phyloP scores from a whole-genome alignment of 37 sponge, comb jelly and placozoan genomes.

The Cliona cf. orientalis region DNA sequence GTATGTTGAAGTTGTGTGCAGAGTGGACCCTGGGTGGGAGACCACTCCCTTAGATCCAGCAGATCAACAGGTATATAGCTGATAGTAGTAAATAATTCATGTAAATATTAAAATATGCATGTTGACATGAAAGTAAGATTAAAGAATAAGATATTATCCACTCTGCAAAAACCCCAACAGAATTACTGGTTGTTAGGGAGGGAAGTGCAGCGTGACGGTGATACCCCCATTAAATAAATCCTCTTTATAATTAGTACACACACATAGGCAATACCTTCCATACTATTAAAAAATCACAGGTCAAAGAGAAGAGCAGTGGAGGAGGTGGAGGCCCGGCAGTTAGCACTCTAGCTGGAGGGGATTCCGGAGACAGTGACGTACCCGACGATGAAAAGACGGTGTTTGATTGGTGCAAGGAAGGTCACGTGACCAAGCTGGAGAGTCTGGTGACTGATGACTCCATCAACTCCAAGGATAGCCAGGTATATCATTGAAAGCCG shows the following conservation, averaged over 20 bases:
- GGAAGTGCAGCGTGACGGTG: no score
- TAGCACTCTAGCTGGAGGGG: conserved; percentile 48
- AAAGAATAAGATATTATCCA: no score
- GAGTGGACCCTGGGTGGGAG: conserved; percentile 61
- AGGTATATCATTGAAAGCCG: conserved; percentile 21
- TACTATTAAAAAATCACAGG: neutral
- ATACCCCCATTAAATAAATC: no score
- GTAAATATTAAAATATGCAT: no score
- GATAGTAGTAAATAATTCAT: no score
- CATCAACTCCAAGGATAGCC: conserved; percentile 46
- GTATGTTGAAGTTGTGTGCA: conserved; percentile 38
- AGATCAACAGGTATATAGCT: no score
- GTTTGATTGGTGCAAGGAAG: conserved; percentile 93
- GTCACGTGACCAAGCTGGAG: conserved; percentile 38
- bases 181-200: neutral
- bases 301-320: conserved; percentile 32
- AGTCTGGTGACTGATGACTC: conserved; percentile 15
- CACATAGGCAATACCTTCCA: neutral
- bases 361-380: conserved; percentile 24
- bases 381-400: conserved; percentile 70
- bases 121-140: no score
- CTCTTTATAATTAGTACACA: no score
- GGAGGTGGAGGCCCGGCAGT: conserved; percentile 59
- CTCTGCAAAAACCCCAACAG: no score
- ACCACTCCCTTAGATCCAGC: neutral